Base-by-base conservation (phyloP, 2,797 vertebrate genomes). In the Melanotaenia nigrans region DNA sequence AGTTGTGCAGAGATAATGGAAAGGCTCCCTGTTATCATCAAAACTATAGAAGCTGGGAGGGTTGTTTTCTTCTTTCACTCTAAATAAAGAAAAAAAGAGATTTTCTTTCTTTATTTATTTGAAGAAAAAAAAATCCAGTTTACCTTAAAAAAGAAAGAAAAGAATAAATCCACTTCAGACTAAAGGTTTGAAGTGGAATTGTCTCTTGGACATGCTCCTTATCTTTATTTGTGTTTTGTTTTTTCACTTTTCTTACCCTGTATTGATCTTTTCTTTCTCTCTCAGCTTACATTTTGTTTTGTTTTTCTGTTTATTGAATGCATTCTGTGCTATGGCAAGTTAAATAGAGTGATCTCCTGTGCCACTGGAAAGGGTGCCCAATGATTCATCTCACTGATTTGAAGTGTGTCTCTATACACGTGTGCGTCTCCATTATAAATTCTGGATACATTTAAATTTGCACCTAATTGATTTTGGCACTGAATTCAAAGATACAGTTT, bases 1-100 rank as follows among this genome's bases (percentile, higher is more conserved):
- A 86, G 70, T 83, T 87, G 82, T 80, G 83, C 36, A 12, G 75
- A 76, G 82, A 90, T 82, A 81, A 75, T 85, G 78, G 70, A 77
- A 82, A 85, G 65, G 57, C 64, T 79, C 53, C 59, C 24, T 71
- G 70, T 87, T 89, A 90, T 93, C 85, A 83, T 85, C 84, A 86
- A 54, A 86, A 87, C 78, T 70, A 75, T 85, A 91, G 83, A 1
- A 87, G 75, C 65, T 40, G 9, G 5, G 56, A 60, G 11, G 70
- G 10, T 73, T 71, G 81, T 73, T 20, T 32, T 33, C 51, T 36
- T 12, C 35, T 33, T 22, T 78, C 54, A 22, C 9, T 53, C 9
- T 53, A 35, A 53, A 68, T 25, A 57, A 74, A 83, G 55, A 69
- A 58, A 45, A 59, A 47, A 3, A 13, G 47, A 25, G 49, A 24